These are phyloP conservation scores for Tonatia bakeri DNA, from an alignment of 2,113 vertebrate species.

Conservation along the genomic window DNA sequence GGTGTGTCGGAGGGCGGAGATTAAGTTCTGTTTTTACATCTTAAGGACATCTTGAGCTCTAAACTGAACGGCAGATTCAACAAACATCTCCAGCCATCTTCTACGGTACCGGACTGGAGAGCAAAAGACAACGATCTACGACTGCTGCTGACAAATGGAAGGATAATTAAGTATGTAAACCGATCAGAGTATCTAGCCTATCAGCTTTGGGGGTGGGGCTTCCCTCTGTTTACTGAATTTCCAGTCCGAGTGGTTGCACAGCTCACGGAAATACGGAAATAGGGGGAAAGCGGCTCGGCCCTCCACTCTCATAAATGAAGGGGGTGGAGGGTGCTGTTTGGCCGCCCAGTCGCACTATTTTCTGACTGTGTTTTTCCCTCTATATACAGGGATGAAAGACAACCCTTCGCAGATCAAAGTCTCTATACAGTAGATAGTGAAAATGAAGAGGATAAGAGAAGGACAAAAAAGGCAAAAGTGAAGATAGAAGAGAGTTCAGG, in stretches of 20 bases:
- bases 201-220: background rate
- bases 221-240: background rate
- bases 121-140: conserved; percentile 90
- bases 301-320: background rate
- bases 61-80: conserved; percentile 93
- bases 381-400: conserved; percentile 82
- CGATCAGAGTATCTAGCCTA: background rate
- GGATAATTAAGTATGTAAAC: conserved; percentile 90
- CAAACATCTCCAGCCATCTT: conserved; percentile 92
- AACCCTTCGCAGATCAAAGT: conserved; percentile 80
- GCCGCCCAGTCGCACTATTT: background rate
- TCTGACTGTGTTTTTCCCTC: background rate
- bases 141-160: conserved; percentile 93
- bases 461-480: conserved; percentile 71
- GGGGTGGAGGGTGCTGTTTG: background rate
- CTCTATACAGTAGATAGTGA: conserved; percentile 83
- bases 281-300: background rate
- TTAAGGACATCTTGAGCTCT: conserved; percentile 86
- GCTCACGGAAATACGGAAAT: background rate
- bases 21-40: conserved; percentile 63
- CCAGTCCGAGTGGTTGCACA: background rate
- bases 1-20: background rate
- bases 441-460: conserved; percentile 81
- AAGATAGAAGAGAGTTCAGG: conserved; percentile 83
- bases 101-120: conserved; percentile 87